Conservation (phyloP, 2,113 vertebrate species). For the Notarius lentiginosus region DNA sequence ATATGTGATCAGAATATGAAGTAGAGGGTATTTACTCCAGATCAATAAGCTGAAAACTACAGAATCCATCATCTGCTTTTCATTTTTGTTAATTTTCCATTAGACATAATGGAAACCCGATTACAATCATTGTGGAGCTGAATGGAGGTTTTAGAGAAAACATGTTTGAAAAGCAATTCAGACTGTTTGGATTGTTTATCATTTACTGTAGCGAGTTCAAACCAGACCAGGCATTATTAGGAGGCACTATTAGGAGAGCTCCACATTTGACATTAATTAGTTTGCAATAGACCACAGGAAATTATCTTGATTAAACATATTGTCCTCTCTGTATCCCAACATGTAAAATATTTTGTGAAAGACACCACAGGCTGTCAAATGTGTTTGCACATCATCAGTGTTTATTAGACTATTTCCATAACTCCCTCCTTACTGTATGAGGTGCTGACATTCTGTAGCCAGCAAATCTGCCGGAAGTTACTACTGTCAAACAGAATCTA, state of each 20-base stretch:
- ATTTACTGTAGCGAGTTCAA: conserved; percentile 3
- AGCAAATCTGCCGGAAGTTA: conserved; percentile 9
- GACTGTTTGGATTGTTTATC: not conserved
- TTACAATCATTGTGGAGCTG: not conserved
- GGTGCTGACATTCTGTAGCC: not conserved
- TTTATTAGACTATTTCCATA: conserved; percentile 9
- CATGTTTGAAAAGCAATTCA: conserved; percentile 2
- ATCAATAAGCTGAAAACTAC: not conserved
- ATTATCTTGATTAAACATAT: not conserved
- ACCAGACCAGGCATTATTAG: not conserved
- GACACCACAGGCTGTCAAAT: conserved; percentile 1
- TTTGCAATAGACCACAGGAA: not conserved
- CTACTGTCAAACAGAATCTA: conserved; percentile 23
- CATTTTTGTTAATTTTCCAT: not conserved
- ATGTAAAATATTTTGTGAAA: not conserved
- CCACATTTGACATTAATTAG: not conserved
- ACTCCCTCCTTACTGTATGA: not conserved
- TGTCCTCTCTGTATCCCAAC: not conserved
- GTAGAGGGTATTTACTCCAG: not conserved
- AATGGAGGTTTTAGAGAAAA: not conserved
- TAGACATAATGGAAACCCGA: conserved; percentile 29
- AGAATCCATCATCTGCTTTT: conserved; percentile 17
- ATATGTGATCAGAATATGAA: not conserved
- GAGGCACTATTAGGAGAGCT: not conserved
- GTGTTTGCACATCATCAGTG: conserved; percentile 23